phyloP scores from a whole-genome alignment of 1,140 invertebrate species.

The Sitobion miscanthi region DNA sequence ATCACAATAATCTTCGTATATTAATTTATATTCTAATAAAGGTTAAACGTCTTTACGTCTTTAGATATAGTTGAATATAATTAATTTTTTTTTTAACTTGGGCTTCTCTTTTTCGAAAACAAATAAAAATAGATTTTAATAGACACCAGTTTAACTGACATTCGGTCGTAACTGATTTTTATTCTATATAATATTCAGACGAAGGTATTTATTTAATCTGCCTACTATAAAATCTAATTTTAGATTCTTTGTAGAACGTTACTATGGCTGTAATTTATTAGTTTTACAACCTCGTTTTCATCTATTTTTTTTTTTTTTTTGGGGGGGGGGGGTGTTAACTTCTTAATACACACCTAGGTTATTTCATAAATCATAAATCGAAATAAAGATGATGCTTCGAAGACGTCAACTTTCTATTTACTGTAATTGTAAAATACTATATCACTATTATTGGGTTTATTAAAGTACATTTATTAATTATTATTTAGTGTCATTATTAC shows the following conservation, averaged over 20 bases:
- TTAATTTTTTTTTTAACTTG: neutral
- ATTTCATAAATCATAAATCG: neutral
- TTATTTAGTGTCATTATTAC: neutral
- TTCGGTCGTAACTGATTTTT: too few relatives aligned
- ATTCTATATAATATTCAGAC: too few relatives aligned
- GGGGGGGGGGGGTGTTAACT: neutral
- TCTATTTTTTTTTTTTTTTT: too few relatives aligned
- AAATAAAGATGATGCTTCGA: neutral
- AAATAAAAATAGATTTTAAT: too few relatives aligned
- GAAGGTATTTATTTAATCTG: too few relatives aligned
- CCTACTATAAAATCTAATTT: too few relatives aligned
- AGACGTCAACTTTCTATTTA: neutral
- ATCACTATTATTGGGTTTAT: neutral
- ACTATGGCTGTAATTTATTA: too few relatives aligned
- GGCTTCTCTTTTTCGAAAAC: too few relatives aligned
- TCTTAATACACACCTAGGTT: neutral
- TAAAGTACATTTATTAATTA: neutral
- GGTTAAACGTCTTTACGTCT: neutral
- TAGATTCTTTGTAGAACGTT: too few relatives aligned
- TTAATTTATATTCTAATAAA: neutral
- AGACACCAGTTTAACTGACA: too few relatives aligned
- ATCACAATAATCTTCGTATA: neutral
- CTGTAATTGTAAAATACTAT: neutral
- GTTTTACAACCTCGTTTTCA: too few relatives aligned
- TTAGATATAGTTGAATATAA: neutral